These are phyloP conservation scores for Empis livida DNA, from an alignment of 2,888 invertebrate genomes.

Conservation along the genomic window DNA sequence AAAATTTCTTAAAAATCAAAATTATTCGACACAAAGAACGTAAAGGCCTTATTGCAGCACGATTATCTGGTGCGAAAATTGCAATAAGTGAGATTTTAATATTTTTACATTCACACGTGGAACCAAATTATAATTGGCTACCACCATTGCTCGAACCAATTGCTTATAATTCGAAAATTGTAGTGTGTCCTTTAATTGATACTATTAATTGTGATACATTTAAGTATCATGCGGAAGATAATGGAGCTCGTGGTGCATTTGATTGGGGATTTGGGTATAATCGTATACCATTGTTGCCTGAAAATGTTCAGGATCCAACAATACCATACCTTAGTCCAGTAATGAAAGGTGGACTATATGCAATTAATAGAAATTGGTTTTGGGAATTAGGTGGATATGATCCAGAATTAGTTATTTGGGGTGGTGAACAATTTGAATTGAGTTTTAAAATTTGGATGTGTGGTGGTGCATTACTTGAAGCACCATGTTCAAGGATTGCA, in stretches of 20 bases:
- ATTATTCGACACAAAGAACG: slow-evolving; percentile 62
- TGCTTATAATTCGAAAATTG: slow-evolving; percentile 67
- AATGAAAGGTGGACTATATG: slow-evolving; percentile 97
- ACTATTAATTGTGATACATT: slow-evolving; percentile 87
- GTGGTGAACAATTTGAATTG: slow-evolving; percentile 94
- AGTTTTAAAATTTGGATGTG: slow-evolving; percentile 98
- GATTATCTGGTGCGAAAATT: slow-evolving; percentile 67
- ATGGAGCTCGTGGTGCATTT: slow-evolving; percentile 86
- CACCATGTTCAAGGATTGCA: slow-evolving; percentile 65
- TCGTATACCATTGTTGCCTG: slow-evolving; percentile 54
- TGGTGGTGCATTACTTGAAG: slow-evolving; percentile 84
- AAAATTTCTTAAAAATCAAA: too few species aligned
- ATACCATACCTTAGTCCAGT: slow-evolving; percentile 63
- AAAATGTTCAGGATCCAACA: slow-evolving; percentile 26
- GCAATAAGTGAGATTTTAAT: slow-evolving; percentile 71
- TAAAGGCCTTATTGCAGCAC: slow-evolving; percentile 77
- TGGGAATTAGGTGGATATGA: slow-evolving; percentile 96
- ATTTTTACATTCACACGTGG: slow-evolving; percentile 85
- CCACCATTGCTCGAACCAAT: slow-evolving; percentile 88
- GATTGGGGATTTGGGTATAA: slow-evolving; percentile 98
- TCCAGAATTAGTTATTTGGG: slow-evolving; percentile 90
- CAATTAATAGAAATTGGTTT: slow-evolving; percentile 83
- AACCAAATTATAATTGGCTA: slow-evolving; percentile 85
- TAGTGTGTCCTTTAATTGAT: slow-evolving; percentile 93
- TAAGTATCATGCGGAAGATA: slow-evolving; percentile 87